Evolutionary conservation across 2,797 vertebrate genomes (phyloP).

Genomic region (Melanotaenia trifasciata): DNA sequence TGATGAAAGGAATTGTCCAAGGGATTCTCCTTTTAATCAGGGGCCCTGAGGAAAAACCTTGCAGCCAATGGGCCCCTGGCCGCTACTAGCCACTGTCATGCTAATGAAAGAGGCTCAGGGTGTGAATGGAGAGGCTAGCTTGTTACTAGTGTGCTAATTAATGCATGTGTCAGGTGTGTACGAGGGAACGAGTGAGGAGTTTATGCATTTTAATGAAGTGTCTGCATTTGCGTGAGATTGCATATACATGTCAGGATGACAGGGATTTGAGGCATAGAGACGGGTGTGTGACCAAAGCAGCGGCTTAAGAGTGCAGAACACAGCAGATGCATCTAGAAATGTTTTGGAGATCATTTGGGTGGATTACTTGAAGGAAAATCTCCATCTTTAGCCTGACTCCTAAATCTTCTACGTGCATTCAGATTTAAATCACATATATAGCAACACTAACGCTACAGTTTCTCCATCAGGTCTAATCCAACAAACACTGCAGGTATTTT

Average conservation of each 20-base stretch:
- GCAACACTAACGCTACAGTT: background rate
- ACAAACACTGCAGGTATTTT: background rate
- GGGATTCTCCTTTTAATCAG: constrained; percentile 85
- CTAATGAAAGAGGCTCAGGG: constrained; percentile 84
- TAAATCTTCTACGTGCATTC: constrained; percentile 12
- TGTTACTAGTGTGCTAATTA: constrained; percentile 86
- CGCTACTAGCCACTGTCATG: constrained; percentile 82
- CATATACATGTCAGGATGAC: constrained; percentile 60
- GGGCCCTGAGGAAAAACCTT: constrained; percentile 78
- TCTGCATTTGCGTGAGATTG: constrained; percentile 58
- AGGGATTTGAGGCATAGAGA: constrained; percentile 61
- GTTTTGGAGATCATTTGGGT: constrained; percentile 41
- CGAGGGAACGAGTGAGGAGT: constrained; percentile 52
- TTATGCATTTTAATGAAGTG: constrained; percentile 76
- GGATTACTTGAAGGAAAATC: constrained; percentile 30
- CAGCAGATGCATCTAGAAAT: constrained; percentile 39
- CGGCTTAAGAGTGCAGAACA: constrained; percentile 35
- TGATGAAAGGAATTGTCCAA: constrained; percentile 81
- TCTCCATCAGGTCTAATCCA: background rate
- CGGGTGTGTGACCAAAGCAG: constrained; percentile 54
- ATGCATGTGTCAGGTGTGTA: constrained; percentile 75
- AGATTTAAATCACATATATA: constrained; percentile 12
- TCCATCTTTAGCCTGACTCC: background rate
- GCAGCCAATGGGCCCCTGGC: constrained; percentile 74
- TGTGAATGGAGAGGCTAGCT: constrained; percentile 84